These are phyloP conservation scores for Chelon labrosus DNA, from an alignment of 2,797 vertebrate genomes.

Conservation along the genomic window DNA sequence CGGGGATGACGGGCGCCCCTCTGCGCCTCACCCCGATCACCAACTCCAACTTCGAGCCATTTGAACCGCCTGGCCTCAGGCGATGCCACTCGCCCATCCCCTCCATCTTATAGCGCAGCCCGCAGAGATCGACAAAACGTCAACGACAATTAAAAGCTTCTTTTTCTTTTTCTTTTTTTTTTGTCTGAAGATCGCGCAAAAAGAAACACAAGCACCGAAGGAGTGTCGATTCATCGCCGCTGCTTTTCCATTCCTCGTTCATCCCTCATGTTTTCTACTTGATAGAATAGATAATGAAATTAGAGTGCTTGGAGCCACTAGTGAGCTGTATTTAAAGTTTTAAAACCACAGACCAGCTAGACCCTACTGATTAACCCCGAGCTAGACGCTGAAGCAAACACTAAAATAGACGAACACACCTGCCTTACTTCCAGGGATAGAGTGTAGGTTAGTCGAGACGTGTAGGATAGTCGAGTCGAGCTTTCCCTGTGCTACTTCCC, in stretches of 20 bases:
- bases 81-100: conserved; percentile 91
- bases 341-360: conserved; percentile 39
- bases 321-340: conserved; percentile 38
- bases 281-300: conserved; percentile 21
- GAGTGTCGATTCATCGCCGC: conserved; percentile 24
- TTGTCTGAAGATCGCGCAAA: conserved; percentile 15
- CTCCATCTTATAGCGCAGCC: conserved; percentile 90
- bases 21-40: conserved; percentile 91
- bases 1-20: conserved; percentile 89
- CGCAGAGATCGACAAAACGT: conserved; percentile 31
- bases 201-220: conserved; percentile 11
- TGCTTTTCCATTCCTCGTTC: conserved; percentile 33
- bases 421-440: conserved; percentile 66
- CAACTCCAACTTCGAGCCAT: conserved; percentile 89
- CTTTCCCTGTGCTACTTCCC: conserved; percentile 54
- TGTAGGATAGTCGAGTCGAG: conserved; percentile 52
- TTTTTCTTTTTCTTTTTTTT: neutral
- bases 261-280: conserved; percentile 22
- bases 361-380: conserved; percentile 24
- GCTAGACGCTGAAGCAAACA: conserved; percentile 52
- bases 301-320: conserved; percentile 14
- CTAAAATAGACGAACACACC: conserved; percentile 53
- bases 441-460: conserved; percentile 52
- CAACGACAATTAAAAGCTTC: conserved; percentile 24
- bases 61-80: conserved; percentile 88